phyloP scores from a whole-genome alignment of 2,113 vertebrate genomes.

The Coryphaenoides rupestris region DNA sequence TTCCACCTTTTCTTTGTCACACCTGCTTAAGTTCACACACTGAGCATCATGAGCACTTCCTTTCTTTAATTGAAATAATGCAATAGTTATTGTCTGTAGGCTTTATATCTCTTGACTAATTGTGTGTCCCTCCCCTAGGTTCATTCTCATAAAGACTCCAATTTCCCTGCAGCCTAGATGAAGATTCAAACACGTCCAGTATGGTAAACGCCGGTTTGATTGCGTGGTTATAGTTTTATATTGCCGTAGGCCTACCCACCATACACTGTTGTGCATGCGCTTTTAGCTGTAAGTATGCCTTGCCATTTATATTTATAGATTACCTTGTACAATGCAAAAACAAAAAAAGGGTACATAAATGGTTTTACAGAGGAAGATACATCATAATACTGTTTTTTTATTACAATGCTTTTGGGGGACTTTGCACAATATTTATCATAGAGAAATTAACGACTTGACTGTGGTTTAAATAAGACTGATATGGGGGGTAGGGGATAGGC shows the following conservation, averaged over 20 bases:
- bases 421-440: conserved; percentile 76
- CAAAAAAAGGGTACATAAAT: conserved; percentile 51
- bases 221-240: conserved; percentile 72
- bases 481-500: too few relatives aligned
- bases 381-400: conserved; percentile 61
- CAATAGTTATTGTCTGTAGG: too few relatives aligned
- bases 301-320: conserved; percentile 81
- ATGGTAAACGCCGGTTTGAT: conserved; percentile 63
- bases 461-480: too few relatives aligned
- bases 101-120: too few relatives aligned
- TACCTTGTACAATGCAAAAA: conserved; percentile 83
- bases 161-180: too few relatives aligned
- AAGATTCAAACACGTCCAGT: too few relatives aligned
- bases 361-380: conserved; percentile 66
- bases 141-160: background rate
- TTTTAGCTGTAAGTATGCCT: conserved; percentile 82
- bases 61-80: conserved; percentile 29
- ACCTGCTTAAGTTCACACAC: conserved; percentile 42
- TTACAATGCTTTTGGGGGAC: conserved; percentile 60
- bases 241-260: conserved; percentile 69
- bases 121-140: background rate
- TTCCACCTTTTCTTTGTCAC: conserved; percentile 35
- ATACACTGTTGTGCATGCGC: conserved; percentile 84
- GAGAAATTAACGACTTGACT: conserved; percentile 35
- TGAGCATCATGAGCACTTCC: conserved; percentile 13